Evolutionary conservation across 1,140 invertebrate genomes (phyloP), one percentile per base, ranked within the genome.

Genomic region (Choristoneura fumiferana): DNA sequence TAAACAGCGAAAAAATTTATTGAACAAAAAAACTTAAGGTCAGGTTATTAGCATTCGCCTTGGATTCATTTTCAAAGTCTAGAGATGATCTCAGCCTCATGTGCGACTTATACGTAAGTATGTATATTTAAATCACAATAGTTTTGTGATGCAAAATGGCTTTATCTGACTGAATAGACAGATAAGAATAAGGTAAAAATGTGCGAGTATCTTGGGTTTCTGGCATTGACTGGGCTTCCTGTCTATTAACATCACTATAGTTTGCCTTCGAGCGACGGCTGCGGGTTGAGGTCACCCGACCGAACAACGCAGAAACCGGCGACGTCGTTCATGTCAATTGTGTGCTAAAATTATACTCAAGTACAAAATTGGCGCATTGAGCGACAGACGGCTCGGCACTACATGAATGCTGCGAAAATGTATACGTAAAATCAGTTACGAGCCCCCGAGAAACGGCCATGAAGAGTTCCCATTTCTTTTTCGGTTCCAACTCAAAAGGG

Each of bases 201-300:
- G 43, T 49, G 18, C 43, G 43, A 33, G 18, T 22, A 43, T 29
- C 57, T 64, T 65, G 60, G 65, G 39, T 68, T 84, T 67, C 76
- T 83, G 82, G 79, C 77, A 85, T 84, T 86, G 83, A 64, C 56
- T 63, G 61, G 64, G 78, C 75, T 85, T 83, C 82, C 85, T 88
- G 82, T 76, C 76, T 85, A 86, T 86, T 83, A 76, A 74, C 81
- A 80, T 84, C 60, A 73, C 75, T 85, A 81, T 83, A 73, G 68
- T 61, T 75, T 80, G 64, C 84, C 83, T 86, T 86, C 84, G 76
- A 79, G 71, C 82, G 81, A 65, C 81, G 72, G 78, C 80, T 84
- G 65, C 84, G 71, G 80, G 81, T 84, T 83, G 83, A 87, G 84
- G 84, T 74, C 79, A 65, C 49, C 58, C 67, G 58, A 77, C 68